Base-by-base conservation (phyloP, 64 coral and sea anemone genomes). In the Pachyseris speciosa region DNA sequence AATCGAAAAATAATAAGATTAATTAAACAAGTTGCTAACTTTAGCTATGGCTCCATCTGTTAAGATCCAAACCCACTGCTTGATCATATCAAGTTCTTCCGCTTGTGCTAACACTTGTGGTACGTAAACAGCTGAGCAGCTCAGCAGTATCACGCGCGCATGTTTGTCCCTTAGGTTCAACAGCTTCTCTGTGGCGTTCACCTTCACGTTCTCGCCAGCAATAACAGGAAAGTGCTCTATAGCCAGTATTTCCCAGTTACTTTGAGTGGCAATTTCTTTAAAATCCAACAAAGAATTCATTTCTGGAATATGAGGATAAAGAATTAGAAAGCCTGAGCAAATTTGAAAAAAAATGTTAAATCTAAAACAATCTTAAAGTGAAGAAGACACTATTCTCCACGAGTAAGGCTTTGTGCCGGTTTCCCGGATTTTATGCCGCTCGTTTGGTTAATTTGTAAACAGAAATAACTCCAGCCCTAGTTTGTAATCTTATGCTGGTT, bases 41-140 rank as follows among this genome's bases (percentile, higher is more conserved):
- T 72, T 45, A 36, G 48, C 16, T 60, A 90, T 94, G 17, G 93
- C 93, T 60, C 58, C 79, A 38, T 94, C 93, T 3, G 93, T 94
- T 9, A 94, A 88, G 24, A 94, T 94, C 93, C 93, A 94, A 1
- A 90, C 87, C 87, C 87, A 94, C 25, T 86, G 80, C 11, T 44
- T 84, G 22, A 94, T 69, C 93, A 94, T 94, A 31, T 90, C 87
- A 1, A 94, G 67, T 47, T 71, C 43, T 20, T 39, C 51, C 24
- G 93, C 93, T 64, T 94, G 80, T 76, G 84, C 55, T 19, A 94
- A 34, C 29, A 94, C 72, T 7, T 71, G 29, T 32, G 86, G 79
- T 7, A 85, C 93, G 66, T 77, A 94, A 42, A 44, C 5, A 19
- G 69, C 37, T 51, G 52, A 29, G 52, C 93, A 94, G 42, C 89